These are phyloP conservation scores for Alloplasta piceator DNA, from an alignment of 2,888 invertebrate genomes.

Conservation along the genomic window DNA sequence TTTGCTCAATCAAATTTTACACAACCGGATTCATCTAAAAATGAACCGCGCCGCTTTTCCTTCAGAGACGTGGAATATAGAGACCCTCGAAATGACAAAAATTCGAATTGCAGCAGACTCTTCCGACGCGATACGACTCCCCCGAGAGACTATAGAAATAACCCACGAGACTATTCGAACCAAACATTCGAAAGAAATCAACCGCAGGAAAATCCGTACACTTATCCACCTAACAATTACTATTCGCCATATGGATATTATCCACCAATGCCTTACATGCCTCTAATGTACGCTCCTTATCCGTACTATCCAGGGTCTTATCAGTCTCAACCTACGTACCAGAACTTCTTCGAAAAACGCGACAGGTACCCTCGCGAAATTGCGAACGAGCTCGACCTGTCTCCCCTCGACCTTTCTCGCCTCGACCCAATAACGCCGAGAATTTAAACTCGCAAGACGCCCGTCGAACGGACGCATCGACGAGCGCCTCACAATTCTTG, in stretches of 20 bases:
- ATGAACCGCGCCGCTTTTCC: no score
- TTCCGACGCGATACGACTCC: neutral
- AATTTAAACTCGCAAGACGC: neutral
- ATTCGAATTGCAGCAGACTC: no score
- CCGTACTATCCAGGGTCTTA: neutral
- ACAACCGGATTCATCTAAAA: no score
- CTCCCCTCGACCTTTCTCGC: neutral
- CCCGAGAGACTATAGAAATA: neutral
- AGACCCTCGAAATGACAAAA: neutral
- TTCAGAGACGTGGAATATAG: no score
- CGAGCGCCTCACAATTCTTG: no score
- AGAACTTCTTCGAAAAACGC: neutral
- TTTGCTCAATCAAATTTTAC: no score
- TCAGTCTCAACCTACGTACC: neutral
- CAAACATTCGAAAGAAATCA: neutral
- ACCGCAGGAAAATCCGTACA: neutral
- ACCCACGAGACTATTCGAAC: neutral
- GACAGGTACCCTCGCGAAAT: no score
- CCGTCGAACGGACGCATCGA: neutral
- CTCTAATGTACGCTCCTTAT: neutral
- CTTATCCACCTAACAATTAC: neutral
- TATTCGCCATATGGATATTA: neutral
- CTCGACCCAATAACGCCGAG: neutral
- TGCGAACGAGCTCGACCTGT: neutral
- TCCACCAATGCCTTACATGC: no score